Base-by-base conservation (phyloP, 2,797 vertebrate genomes). In the Peromyscus eremicus region DNA sequence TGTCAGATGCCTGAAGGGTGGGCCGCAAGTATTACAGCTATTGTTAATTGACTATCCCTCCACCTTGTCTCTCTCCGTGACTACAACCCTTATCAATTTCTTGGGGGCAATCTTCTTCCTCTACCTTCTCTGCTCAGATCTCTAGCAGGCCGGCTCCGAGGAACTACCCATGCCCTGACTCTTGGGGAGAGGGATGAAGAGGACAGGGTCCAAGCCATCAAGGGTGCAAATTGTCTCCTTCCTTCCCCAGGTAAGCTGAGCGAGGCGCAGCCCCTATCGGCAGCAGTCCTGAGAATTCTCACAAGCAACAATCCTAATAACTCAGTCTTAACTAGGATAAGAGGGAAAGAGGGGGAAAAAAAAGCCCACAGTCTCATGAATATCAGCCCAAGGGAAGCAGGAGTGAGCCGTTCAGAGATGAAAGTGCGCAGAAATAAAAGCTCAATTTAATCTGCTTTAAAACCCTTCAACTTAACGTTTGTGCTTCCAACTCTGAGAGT, bases 391-490 rank as follows among this genome's bases (percentile, higher is more conserved):
- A 99, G 99, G 99, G 99, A 98, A 99, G 99, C 98, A 98, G 99
- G 98, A 99, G 99, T 98, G 99, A 99, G 99, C 99, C 99, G 99
- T 99, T 99, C 99, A 99, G 99, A 99, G 99, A 99, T 99, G 99
- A 99, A 99, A 99, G 99, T 99, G 99, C 99, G 99, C 99, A 99
- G 99, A 99, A 99, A 99, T 99, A 99, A 99, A 99, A 99, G 99
- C 99, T 99, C 99, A 98, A 99, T 99, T 99, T 99, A 99, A 99
- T 99, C 99, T 99, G 99, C 99, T 99, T 99, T 99, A 99, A 99
- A 99, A 99, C 99, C 99, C 99, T 99, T 99, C 99, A 99, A 99
- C 99, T 99, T 99, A 99, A 99, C 99, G 99, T 99, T 99, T 99
- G 99, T 98, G 99, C 99, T 99, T 99, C 98, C 98, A 99, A 99